A percentile compares a stretch with the other conserved stretches of the same genome.
phyloP scores from a whole-genome alignment of 1,140 invertebrate genomes.

The Chymomyza costata region DNA sequence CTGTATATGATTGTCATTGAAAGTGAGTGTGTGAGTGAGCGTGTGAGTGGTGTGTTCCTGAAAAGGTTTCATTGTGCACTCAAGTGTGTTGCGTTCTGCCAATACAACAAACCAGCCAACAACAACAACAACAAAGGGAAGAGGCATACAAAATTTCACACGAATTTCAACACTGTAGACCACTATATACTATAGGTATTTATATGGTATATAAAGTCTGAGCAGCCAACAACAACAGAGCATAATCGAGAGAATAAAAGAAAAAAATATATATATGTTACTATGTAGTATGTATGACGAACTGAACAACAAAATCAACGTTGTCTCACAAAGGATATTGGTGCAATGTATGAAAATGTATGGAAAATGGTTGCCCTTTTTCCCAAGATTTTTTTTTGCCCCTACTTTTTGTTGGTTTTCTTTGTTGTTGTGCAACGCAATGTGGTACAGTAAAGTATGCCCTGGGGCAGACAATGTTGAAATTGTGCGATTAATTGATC shows the following conservation, averaged over 20 bases:
- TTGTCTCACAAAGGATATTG: slow-evolving; percentile 40
- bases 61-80: slow-evolving; percentile 18
- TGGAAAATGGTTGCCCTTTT: slow-evolving; percentile 23
- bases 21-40: too few relatives aligned
- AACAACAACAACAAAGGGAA: slow-evolving; percentile 18
- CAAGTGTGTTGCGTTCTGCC: too few relatives aligned
- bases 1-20: too few relatives aligned
- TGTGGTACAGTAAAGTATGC: slow-evolving; percentile 30
- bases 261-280: neutral
- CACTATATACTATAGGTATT: too few relatives aligned
- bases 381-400: slow-evolving; percentile 5
- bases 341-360: slow-evolving; percentile 40
- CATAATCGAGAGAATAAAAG: slow-evolving; percentile 3
- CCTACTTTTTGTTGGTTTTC: too few relatives aligned
- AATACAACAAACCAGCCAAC: too few relatives aligned
- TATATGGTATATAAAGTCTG: too few relatives aligned
- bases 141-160: slow-evolving; percentile 33
- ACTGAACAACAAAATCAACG: slow-evolving; percentile 46
- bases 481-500: too few relatives aligned
- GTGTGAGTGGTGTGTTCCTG: too few relatives aligned
- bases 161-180: slow-evolving; percentile 23
- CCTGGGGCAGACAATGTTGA: too few relatives aligned
- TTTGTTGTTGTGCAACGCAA: slow-evolving; percentile 8
- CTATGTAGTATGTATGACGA: neutral
- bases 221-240: slow-evolving; percentile 7